phyloP scores from a whole-genome alignment of 2,113 vertebrate genomes.

The Mustelus asterias region DNA sequence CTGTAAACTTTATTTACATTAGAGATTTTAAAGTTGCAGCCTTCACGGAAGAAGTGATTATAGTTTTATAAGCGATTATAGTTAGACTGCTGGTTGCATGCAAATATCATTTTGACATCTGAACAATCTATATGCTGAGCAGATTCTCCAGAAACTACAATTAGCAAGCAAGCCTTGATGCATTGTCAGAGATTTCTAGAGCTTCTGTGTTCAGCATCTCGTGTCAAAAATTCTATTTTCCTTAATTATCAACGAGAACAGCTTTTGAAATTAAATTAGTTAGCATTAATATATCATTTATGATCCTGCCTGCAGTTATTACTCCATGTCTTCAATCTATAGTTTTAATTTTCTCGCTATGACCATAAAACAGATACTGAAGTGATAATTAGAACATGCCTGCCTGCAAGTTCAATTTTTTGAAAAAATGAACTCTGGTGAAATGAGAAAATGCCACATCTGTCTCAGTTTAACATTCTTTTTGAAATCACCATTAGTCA shows the following conservation, averaged over 20 bases:
- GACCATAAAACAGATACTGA: not conserved
- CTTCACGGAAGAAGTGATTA: not conserved
- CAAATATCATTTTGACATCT: not conserved
- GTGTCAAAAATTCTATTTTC: not conserved
- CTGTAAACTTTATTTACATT: too few relatives aligned
- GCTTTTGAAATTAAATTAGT: not conserved
- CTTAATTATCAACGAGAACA: not conserved
- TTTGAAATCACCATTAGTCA: not conserved
- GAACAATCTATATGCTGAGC: not conserved
- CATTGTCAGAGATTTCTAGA: not conserved
- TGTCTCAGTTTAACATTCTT: not conserved
- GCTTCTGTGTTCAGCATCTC: not conserved
- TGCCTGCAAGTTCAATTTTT: not conserved
- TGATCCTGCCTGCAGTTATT: not conserved
- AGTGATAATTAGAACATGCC: not conserved
- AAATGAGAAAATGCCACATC: not conserved
- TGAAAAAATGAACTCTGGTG: not conserved
- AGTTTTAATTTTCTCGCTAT: not conserved
- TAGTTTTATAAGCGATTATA: not conserved
- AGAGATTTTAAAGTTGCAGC: too few relatives aligned
- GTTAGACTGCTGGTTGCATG: not conserved
- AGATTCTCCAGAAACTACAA: not conserved
- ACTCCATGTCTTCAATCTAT: not conserved
- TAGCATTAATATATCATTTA: not conserved
- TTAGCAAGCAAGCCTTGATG: not conserved